These are phyloP conservation scores for Ceratosolen fusciceps DNA, from an alignment of 1,140 invertebrate genomes.

Conservation along the genomic window DNA sequence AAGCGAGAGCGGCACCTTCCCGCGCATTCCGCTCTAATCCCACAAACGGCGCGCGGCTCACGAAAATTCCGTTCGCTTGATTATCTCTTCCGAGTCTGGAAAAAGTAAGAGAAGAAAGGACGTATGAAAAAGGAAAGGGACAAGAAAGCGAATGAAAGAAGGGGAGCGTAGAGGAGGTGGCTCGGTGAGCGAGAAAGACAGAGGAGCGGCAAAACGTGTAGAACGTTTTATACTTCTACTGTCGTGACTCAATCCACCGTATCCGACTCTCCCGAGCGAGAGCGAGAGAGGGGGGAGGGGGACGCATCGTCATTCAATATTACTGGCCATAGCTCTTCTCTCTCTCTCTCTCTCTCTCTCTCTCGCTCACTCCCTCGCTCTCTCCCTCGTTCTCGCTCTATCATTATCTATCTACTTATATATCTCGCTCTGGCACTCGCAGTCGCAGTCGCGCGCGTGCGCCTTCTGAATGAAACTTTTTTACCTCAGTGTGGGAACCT, in stretches of 20 bases:
- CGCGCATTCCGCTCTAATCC: conserved; percentile 44
- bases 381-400: too few species aligned
- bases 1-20: conserved; percentile 35
- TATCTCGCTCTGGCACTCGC: too few species aligned
- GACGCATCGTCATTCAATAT: conserved; percentile 37
- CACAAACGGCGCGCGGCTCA: conserved; percentile 24
- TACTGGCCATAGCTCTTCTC: background rate
- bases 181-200: background rate
- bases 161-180: background rate
- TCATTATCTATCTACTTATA: too few species aligned
- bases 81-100: conserved; percentile 38
- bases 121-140: background rate
- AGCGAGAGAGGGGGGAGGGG: background rate
- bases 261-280: background rate
- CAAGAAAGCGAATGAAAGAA: background rate
- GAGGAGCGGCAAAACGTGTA: background rate
- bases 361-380: too few species aligned
- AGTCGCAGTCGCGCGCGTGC: too few species aligned
- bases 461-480: conserved; percentile 42
- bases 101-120: background rate
- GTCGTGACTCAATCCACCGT: conserved; percentile 46
- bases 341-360: too few species aligned
- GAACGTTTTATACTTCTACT: conserved; percentile 27
- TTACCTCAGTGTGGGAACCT: conserved; percentile 10
- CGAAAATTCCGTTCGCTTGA: conserved; percentile 40